A percentile compares a stretch with the other conserved stretches of the same genome.
Evolutionary conservation across 2,797 vertebrate species (phyloP).

Genomic region (Anabacerthia variegaticeps): DNA sequence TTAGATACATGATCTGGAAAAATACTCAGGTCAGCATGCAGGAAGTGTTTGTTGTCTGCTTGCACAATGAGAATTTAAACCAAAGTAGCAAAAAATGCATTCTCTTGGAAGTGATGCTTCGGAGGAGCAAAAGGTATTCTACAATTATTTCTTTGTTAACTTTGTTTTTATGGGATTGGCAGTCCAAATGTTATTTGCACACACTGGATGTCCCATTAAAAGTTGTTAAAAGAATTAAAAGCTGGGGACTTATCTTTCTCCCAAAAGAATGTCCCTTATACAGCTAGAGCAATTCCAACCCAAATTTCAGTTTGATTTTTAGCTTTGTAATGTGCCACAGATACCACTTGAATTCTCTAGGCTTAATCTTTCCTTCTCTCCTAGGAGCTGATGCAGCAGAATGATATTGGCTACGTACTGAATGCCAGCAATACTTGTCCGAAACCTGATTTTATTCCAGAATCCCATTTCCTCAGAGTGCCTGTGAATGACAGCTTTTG

Average conservation of each 20-base stretch:
- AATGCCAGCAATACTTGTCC: slow-evolving; percentile 96
- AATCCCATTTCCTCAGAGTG: slow-evolving; percentile 92
- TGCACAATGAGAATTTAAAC: neutral
- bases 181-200: neutral
- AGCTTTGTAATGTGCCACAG: neutral
- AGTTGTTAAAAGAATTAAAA: neutral
- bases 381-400: slow-evolving; percentile 96
- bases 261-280: neutral
- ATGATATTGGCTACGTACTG: slow-evolving; percentile 89
- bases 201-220: neutral
- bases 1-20: neutral
- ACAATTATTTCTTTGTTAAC: neutral
- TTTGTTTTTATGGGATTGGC: neutral
- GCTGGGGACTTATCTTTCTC: neutral
- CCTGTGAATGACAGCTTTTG: slow-evolving; percentile 97
- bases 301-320: neutral
- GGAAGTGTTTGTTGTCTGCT: neutral
- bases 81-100: neutral
- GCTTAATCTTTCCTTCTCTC: neutral
- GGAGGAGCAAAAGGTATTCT: neutral
- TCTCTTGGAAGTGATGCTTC: neutral
- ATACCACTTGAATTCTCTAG: neutral
- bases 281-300: neutral
- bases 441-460: slow-evolving; percentile 93
- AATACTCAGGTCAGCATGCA: neutral